Evolutionary conservation across 2,888 invertebrate species (phyloP), one percentile per base, ranked within the genome.

Genomic region (Diabrotica balteata): DNA sequence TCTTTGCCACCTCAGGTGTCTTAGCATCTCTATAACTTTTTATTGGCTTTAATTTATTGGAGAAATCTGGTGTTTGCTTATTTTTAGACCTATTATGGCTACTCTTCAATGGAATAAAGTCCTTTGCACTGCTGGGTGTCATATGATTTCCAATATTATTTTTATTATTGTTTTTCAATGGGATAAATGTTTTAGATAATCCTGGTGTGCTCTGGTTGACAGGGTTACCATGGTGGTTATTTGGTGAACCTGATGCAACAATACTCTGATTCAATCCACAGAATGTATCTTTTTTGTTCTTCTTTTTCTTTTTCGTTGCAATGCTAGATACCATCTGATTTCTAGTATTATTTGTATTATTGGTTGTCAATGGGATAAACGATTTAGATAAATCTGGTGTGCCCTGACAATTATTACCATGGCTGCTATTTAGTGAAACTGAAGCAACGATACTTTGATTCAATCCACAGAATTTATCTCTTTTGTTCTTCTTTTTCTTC

Each of bases 391-490:
- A 32, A 32, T 32, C 32, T 32, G 32, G 32, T 32, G 32, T 32
- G 17, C 17, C 5, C 5, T 32, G 32, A 0, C 3, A 32, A 32
- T 17, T 17, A 17, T 17, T 32, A 32, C 4, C 32, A 32, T 32
- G 5, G 32, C 32, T 54, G 7, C 9, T 8, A 54, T 43, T 54
- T 17, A 7, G 42, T 42, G 11, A n/a, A 53, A 10, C 32, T 8
- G 49, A 22, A 11, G 44, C 4, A 9, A 66, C 45, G 17, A 54
- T 54, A 50, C 55, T 53, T 63, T 63, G 42, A 53, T 67, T 55
- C 8, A 67, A 42, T 22, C 64, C 64, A 53, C 63, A 62, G 3
- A 63, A 53, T 50, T 63, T 67, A 50, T 67, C 67, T 57, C 59
- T 67, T 55, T 64, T 64, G n/a, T 17, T 58, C 8, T 58, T 64